Conservation (phyloP, 2,113 vertebrate species). For the Damaliscus lunatus region DNA sequence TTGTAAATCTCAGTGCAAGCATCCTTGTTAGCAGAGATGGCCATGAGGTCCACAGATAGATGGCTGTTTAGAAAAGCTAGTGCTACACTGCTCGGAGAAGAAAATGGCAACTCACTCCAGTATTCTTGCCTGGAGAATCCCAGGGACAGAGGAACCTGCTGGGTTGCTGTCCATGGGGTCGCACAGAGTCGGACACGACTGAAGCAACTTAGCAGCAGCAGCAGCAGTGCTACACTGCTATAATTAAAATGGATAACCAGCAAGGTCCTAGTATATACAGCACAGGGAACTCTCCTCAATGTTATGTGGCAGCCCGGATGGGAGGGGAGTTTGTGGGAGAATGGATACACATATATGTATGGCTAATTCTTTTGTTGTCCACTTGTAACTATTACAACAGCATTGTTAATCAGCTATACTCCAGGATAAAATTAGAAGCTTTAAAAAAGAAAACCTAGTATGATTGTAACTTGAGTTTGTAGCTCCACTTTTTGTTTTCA, state of each 20-base stretch:
- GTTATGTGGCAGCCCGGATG: neutral
- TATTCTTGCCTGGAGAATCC: too few relatives aligned
- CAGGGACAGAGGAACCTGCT: too few relatives aligned
- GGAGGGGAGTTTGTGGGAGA: neutral
- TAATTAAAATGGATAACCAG: neutral
- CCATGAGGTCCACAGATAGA: neutral
- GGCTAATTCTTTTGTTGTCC: neutral
- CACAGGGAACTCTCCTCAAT: neutral
- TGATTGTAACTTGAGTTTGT: neutral
- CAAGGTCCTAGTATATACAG: too few relatives aligned
- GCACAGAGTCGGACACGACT: too few relatives aligned
- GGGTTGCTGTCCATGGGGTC: too few relatives aligned
- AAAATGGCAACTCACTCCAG: too few relatives aligned
- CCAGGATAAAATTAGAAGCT: neutral
- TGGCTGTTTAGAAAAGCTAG: neutral
- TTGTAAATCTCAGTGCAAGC: neutral
- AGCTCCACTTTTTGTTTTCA: neutral
- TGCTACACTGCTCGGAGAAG: neutral
- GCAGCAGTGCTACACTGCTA: neutral
- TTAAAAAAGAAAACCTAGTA: neutral
- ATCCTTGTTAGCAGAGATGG: neutral
- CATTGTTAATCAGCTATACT: neutral
- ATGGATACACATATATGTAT: neutral
- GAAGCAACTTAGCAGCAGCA: too few relatives aligned
- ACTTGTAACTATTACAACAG: neutral